These are phyloP conservation scores for Hylaeus anthracinus DNA, from an alignment of 1,140 invertebrate genomes.

Conservation along the genomic window DNA sequence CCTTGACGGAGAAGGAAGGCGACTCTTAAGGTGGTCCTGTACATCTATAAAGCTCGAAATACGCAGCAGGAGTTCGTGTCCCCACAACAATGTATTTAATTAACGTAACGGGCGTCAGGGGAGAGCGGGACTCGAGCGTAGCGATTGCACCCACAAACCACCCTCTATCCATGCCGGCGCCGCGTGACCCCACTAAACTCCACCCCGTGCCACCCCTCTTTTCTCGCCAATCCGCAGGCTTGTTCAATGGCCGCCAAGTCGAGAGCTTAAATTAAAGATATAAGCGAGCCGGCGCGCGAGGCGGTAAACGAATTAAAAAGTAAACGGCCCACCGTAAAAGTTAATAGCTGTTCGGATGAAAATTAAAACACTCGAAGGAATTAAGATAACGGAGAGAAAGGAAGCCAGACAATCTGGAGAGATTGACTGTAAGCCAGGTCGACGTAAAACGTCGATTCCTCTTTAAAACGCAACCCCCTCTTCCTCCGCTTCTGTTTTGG, in stretches of 20 bases:
- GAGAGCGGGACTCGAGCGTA: constrained; percentile 70
- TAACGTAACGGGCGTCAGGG: constrained; percentile 80
- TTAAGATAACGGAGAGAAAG: constrained; percentile 69
- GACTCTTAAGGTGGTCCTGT: constrained; percentile 63
- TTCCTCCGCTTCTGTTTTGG: too few species aligned
- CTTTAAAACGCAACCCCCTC: not conserved
- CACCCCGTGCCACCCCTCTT: constrained; percentile 43
- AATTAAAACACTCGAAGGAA: constrained; percentile 78
- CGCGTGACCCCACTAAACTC: constrained; percentile 63
- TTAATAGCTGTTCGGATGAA: constrained; percentile 80
- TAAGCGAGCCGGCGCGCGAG: constrained; percentile 69
- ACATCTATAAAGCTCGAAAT: constrained; percentile 72
- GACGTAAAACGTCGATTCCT: constrained; percentile 33
- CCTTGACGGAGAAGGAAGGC: constrained; percentile 22
- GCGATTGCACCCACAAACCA: constrained; percentile 76
- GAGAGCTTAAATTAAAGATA: constrained; percentile 80
- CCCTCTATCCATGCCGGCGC: constrained; percentile 65
- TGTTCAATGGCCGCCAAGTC: constrained; percentile 72
- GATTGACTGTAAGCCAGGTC: constrained; percentile 28
- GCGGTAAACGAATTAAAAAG: constrained; percentile 80
- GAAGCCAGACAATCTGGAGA: constrained; percentile 50
- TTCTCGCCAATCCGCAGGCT: constrained; percentile 63
- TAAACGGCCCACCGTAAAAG: constrained; percentile 78
- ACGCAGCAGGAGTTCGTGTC: constrained; percentile 72
- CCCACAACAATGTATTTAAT: constrained; percentile 82